Conservation (phyloP, 2,113 vertebrate species). For the Pseudorhombus dupliciocellatus region DNA sequence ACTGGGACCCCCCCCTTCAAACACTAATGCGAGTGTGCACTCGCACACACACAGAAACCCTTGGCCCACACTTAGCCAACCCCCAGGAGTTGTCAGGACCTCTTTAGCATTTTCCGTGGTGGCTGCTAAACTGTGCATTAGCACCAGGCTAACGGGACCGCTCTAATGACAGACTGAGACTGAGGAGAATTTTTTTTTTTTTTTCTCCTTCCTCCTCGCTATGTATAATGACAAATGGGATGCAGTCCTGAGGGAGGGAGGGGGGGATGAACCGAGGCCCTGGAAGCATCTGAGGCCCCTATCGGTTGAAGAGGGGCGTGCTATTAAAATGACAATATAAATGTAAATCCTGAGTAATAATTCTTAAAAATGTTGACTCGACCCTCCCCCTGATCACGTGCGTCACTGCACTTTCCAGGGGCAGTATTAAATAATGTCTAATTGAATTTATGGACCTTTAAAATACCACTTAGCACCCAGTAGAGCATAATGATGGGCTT, state of each 20-base stretch:
- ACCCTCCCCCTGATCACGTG: constrained; percentile 59
- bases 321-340: constrained; percentile 89
- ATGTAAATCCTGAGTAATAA: constrained; percentile 85
- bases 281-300: constrained; percentile 86
- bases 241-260: constrained; percentile 80
- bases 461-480: constrained; percentile 81
- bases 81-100: constrained; percentile 85
- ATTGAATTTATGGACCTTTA: constrained; percentile 86
- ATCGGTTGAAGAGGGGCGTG: constrained; percentile 70
- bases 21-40: constrained; percentile 56
- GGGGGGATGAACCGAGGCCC: constrained; percentile 79
- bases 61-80: constrained; percentile 77
- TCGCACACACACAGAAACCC: constrained; percentile 56
- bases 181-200: constrained; percentile 44
- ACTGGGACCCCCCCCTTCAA: constrained; percentile 79
- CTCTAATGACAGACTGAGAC: constrained; percentile 75
- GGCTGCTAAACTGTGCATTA: constrained; percentile 88
- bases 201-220: constrained; percentile 64
- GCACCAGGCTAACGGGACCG: constrained; percentile 80
- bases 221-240: constrained; percentile 84
- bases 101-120: constrained; percentile 85
- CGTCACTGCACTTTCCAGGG: constrained; percentile 65
- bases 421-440: constrained; percentile 80
- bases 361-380: constrained; percentile 80
- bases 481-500: constrained; percentile 81